These are phyloP conservation scores for Parasteatoda tepidariorum DNA, from an alignment of 1,140 invertebrate genomes.

Conservation along the genomic window DNA sequence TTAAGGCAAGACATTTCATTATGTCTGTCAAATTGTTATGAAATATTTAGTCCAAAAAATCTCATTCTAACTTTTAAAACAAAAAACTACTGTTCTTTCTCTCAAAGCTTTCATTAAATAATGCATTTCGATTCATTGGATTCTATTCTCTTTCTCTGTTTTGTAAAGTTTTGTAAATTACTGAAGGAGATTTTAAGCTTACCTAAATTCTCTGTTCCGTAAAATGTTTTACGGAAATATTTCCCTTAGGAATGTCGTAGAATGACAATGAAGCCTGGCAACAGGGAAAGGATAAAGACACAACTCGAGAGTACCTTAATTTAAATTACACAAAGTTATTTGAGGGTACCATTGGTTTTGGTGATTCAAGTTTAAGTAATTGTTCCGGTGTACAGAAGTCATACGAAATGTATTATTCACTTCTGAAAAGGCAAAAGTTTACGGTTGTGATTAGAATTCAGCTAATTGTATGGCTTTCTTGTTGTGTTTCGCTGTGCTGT, in stretches of 20 bases:
- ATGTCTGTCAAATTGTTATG: too few species aligned
- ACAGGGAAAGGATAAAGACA: not conserved
- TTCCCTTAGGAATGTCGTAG: not conserved
- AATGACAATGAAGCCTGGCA: not conserved
- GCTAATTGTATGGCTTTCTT: not conserved
- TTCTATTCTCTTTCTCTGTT: not conserved
- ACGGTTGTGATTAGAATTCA: not conserved
- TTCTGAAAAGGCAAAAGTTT: not conserved
- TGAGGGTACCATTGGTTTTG: not conserved
- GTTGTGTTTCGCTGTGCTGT: not conserved
- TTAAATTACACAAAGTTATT: not conserved
- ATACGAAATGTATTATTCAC: not conserved
- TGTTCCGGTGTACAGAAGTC: not conserved
- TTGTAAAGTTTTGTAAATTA: not conserved
- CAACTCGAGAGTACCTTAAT: not conserved
- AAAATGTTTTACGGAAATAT: conserved; percentile 11
- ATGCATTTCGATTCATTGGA: not conserved
- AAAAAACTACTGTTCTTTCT: too few species aligned
- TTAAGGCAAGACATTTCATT: too few species aligned
- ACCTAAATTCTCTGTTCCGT: not conserved
- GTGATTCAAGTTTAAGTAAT: not conserved
- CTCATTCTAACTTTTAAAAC: too few species aligned
- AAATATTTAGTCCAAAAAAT: too few species aligned
- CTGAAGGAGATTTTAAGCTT: not conserved
- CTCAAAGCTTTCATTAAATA: not conserved